Evolutionary conservation across 2,797 vertebrate genomes (phyloP).

Genomic region (Chromis chromis): DNA sequence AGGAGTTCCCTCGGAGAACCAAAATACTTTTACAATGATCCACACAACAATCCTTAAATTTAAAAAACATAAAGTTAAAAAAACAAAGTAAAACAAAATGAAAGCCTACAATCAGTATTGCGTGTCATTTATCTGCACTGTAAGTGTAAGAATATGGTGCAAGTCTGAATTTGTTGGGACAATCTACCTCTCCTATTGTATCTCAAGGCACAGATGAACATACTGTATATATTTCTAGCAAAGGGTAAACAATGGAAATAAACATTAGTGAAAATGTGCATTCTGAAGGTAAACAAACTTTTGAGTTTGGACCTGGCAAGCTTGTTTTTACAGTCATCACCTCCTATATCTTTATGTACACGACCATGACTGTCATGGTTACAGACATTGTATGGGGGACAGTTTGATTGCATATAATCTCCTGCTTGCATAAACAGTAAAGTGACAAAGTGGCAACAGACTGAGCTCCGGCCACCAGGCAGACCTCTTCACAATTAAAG

Average conservation of each 20-base stretch:
- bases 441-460: conserved; percentile 58
- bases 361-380: conserved; percentile 1
- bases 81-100: conserved; percentile 13
- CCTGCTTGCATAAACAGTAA: conserved; percentile 63
- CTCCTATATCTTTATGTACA: conserved; percentile 9
- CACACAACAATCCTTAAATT: conserved; percentile 12
- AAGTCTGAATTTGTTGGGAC: conserved; percentile 17
- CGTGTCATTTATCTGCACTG: conserved; percentile 31
- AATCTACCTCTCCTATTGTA: conserved; percentile 9
- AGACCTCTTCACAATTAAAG: conserved; percentile 52
- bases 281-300: conserved; percentile 33
- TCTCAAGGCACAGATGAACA: conserved; percentile 68
- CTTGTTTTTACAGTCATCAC: conserved; percentile 2
- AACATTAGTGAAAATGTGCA: conserved; percentile 32
- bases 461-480: conserved; percentile 32
- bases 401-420: conserved; percentile 62
- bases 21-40: conserved; percentile 47
- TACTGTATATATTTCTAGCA: conserved; percentile 21
- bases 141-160: conserved; percentile 13
- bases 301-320: conserved; percentile 25
- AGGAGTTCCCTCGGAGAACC: conserved; percentile 23
- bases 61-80: conserved; percentile 24
- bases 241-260: conserved; percentile 14
- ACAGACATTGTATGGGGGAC: conserved; percentile 27
- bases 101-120: conserved; percentile 38